Percentiles rank a stretch among this genome's conserved stretches.
Conservation (phyloP, 2,888 invertebrate species). For the Cepaea hortensis region DNA sequence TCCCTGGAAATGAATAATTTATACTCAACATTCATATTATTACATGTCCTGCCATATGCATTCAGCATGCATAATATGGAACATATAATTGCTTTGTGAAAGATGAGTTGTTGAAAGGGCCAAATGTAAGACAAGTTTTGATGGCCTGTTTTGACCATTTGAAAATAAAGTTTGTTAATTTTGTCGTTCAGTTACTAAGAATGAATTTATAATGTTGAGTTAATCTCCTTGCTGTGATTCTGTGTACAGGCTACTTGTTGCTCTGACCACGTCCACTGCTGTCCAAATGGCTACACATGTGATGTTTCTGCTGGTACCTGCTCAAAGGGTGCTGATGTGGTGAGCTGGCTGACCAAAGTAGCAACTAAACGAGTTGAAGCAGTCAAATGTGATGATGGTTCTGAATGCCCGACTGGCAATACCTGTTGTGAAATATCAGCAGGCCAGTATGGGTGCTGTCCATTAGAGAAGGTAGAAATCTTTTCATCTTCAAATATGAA, state of each 20-base stretch:
- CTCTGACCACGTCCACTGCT: slow-evolving; percentile 37
- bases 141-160: too few species aligned
- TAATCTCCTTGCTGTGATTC: background rate
- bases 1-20: too few species aligned
- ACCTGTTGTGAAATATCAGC: slow-evolving; percentile 64
- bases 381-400: slow-evolving; percentile 5
- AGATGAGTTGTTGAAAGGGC: too few species aligned
- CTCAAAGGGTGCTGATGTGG: slow-evolving; percentile 9
- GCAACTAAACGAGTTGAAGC: slow-evolving; percentile 15
- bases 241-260: slow-evolving; percentile 27
- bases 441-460: slow-evolving; percentile 72
- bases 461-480: slow-evolving; percentile 60
- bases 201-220: too few species aligned
- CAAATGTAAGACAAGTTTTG: too few species aligned
- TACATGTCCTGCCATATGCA: too few species aligned
- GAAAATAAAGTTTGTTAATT: too few species aligned
- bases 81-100: too few species aligned
- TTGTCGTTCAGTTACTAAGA: too few species aligned
- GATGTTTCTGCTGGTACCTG: slow-evolving; percentile 24
- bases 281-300: slow-evolving; percentile 32
- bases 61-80: too few species aligned
- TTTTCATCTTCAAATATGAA: background rate
- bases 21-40: too few species aligned
- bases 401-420: slow-evolving; percentile 58
- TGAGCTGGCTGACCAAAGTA: slow-evolving; percentile 38